A percentile compares a stretch with the other conserved stretches of the same genome.
Evolutionary conservation across 2,797 vertebrate genomes (phyloP).

Genomic region (Phyllotis vaccarum): DNA sequence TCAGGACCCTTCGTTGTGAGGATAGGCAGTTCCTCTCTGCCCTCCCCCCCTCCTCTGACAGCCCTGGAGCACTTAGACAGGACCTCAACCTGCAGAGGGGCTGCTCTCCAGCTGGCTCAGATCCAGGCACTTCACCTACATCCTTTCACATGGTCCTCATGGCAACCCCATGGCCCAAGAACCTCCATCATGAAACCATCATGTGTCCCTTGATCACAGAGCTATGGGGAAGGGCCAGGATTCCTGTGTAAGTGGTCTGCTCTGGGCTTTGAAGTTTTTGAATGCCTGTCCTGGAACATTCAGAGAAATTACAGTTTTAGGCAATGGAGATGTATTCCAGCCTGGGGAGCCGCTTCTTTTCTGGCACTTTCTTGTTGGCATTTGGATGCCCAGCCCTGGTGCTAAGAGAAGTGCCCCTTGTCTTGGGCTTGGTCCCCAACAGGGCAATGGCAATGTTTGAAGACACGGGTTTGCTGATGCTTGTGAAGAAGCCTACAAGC

Average conservation of each 20-base stretch:
- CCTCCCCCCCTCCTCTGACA: not conserved
- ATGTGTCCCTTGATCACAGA: not conserved
- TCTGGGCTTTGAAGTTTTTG: not conserved
- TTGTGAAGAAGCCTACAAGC: too few relatives aligned
- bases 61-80: not conserved
- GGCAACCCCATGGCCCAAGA: not conserved
- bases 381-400: not conserved
- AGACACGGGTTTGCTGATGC: not conserved
- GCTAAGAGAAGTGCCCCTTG: not conserved
- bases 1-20: not conserved
- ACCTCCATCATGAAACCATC: not conserved
- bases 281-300: conserved; percentile 14
- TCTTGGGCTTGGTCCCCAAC: not conserved
- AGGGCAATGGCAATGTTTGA: not conserved
- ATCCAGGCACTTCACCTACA: not conserved
- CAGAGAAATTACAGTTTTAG: not conserved
- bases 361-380: not conserved
- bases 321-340: not conserved
- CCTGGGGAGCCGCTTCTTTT: not conserved
- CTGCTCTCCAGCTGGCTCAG: not conserved
- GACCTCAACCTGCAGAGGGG: not conserved
- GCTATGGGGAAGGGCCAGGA: not conserved
- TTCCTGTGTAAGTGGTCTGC: not conserved
- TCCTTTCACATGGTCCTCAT: not conserved
- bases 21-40: not conserved